These are phyloP conservation scores for Sinocyclocheilus anshuiensis DNA, from an alignment of 2,113 vertebrate species.

Conservation along the genomic window DNA sequence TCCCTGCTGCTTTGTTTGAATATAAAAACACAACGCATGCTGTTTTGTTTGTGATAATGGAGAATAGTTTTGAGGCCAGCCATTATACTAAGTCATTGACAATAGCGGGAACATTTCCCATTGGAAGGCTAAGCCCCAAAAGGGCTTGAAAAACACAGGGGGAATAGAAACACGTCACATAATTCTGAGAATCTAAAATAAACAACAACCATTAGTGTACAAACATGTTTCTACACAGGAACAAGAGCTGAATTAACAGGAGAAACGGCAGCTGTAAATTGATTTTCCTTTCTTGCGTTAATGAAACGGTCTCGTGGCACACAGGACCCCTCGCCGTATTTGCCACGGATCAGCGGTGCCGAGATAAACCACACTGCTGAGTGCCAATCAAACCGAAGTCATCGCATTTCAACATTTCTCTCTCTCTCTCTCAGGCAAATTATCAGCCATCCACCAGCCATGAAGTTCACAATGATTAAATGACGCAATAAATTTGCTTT, in stretches of 20 bases:
- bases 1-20: constrained; percentile 14
- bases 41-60: constrained; percentile 24
- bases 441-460: constrained; percentile 5
- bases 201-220: neutral
- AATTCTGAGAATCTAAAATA: constrained; percentile 13
- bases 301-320: constrained; percentile 7
- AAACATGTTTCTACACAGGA: constrained; percentile 19
- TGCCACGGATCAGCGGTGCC: neutral
- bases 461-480: constrained; percentile 30
- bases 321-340: neutral
- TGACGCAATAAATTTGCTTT: constrained; percentile 27
- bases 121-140: neutral
- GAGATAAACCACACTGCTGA: constrained; percentile 6
- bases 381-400: constrained; percentile 12
- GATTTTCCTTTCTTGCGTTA: constrained; percentile 7
- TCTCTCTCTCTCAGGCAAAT: neutral
- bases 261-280: constrained; percentile 8
- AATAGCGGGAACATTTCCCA: neutral
- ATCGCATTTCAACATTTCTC: constrained; percentile 4
- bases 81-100: neutral
- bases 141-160: constrained; percentile 1
- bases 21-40: constrained; percentile 14
- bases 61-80: neutral
- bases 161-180: neutral
- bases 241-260: constrained; percentile 13